These are phyloP conservation scores for Aleiodes alternator DNA, from an alignment of 2,888 invertebrate genomes.

Conservation along the genomic window DNA sequence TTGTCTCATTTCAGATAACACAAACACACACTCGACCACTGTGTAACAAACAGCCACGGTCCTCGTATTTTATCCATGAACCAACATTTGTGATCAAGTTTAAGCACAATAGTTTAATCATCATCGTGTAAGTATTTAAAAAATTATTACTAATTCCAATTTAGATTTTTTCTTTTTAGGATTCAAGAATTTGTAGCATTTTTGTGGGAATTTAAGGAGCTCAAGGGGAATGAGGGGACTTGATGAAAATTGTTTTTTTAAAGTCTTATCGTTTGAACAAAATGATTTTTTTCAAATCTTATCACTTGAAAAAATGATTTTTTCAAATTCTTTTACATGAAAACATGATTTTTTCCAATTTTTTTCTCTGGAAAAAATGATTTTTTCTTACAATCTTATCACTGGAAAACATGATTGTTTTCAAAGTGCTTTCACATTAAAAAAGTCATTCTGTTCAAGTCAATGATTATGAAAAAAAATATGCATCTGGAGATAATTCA, in stretches of 20 bases:
- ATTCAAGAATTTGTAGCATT: neutral
- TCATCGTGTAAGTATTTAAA: slow-evolving; percentile 40
- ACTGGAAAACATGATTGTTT: no score
- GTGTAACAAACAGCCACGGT: neutral
- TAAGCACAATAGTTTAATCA: slow-evolving; percentile 5
- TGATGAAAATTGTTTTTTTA: neutral
- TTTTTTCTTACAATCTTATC: no score
- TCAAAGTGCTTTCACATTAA: no score
- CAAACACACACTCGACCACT: slow-evolving; percentile 1
- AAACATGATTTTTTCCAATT: no score
- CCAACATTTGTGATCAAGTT: slow-evolving; percentile 9
- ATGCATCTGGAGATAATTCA: no score
- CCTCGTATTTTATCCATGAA: neutral
- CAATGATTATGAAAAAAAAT: neutral
- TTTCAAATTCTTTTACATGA: no score
- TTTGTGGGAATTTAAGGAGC: no score
- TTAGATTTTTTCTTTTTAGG: neutral
- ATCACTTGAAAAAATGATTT: no score
- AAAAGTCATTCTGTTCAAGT: neutral
- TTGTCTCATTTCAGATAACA: slow-evolving; percentile 44
- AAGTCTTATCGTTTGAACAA: neutral
- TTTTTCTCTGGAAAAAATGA: no score
- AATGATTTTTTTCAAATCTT: no score
- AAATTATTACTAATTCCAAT: slow-evolving; percentile 8
- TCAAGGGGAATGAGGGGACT: neutral